phyloP scores from a whole-genome alignment of 2,888 invertebrate species.

The Monoplex corrugatus region DNA sequence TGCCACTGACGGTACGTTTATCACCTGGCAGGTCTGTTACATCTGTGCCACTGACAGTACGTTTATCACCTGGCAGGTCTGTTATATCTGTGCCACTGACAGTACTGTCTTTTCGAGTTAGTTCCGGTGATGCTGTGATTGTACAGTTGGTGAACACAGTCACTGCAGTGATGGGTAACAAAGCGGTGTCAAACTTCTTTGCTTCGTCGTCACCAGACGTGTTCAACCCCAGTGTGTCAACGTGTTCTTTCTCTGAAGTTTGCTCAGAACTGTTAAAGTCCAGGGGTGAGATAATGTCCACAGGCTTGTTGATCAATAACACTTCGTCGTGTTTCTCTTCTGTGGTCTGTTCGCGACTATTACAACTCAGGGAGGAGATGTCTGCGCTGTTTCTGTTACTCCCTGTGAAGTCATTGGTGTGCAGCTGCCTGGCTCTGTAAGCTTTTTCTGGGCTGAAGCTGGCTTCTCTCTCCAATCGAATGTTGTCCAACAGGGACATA shows the following conservation, averaged over 20 bases:
- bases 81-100: background rate
- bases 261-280: too few relatives aligned
- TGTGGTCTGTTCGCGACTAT: background rate
- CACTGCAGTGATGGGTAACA: background rate
- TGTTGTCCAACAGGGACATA: slow-evolving; percentile 51
- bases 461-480: slow-evolving; percentile 39
- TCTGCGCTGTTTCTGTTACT: background rate
- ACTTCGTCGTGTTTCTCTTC: background rate
- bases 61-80: too few relatives aligned
- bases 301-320: background rate
- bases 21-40: too few relatives aligned
- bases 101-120: background rate
- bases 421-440: slow-evolving; percentile 27
- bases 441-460: slow-evolving; percentile 1
- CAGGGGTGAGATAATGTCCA: too few relatives aligned
- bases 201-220: background rate
- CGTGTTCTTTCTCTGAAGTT: too few relatives aligned
- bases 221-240: too few relatives aligned
- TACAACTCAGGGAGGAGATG: background rate
- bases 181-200: background rate
- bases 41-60: too few relatives aligned
- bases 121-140: background rate
- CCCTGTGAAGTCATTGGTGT: background rate
- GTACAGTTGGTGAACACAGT: background rate
- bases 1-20: too few relatives aligned